phyloP scores from a whole-genome alignment of 2,113 vertebrate species.

The Raphicerus campestris region DNA sequence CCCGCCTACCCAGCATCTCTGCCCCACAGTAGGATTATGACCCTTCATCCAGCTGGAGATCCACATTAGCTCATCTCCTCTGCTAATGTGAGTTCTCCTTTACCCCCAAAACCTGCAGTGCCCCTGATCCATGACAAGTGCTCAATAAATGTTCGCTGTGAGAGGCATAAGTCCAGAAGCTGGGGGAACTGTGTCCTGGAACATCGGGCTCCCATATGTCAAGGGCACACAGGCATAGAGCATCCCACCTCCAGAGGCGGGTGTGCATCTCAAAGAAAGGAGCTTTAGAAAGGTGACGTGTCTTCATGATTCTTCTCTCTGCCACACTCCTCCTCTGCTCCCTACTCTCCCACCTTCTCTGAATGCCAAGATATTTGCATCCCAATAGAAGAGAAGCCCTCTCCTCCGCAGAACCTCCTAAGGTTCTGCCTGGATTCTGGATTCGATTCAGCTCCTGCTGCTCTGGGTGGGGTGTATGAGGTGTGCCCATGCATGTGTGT shows the following conservation, averaged over 20 bases:
- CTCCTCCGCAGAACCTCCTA: background rate
- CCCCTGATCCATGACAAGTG: background rate
- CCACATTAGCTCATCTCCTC: background rate
- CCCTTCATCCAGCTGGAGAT: no score
- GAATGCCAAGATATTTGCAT: constrained; percentile 67
- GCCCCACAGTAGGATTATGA: background rate
- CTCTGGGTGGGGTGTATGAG: background rate
- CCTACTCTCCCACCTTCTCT: constrained; percentile 8
- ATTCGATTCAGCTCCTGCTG: background rate
- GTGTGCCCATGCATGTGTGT: background rate
- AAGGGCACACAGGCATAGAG: accelerated
- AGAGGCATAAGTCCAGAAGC: background rate
- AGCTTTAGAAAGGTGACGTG: constrained; percentile 25
- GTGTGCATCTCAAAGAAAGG: background rate
- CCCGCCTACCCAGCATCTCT: background rate
- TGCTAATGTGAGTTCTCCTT: background rate
- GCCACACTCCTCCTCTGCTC: constrained; percentile 39
- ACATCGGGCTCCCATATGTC: background rate
- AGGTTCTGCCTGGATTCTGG: background rate
- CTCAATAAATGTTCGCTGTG: background rate
- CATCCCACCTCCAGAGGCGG: background rate
- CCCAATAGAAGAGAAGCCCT: constrained; percentile 53
- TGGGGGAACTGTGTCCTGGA: background rate
- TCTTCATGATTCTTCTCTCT: constrained; percentile 26
- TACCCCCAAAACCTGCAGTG: no score